Evolutionary conservation across 2,888 invertebrate genomes (phyloP).

Genomic region (Clostera curtula): DNA sequence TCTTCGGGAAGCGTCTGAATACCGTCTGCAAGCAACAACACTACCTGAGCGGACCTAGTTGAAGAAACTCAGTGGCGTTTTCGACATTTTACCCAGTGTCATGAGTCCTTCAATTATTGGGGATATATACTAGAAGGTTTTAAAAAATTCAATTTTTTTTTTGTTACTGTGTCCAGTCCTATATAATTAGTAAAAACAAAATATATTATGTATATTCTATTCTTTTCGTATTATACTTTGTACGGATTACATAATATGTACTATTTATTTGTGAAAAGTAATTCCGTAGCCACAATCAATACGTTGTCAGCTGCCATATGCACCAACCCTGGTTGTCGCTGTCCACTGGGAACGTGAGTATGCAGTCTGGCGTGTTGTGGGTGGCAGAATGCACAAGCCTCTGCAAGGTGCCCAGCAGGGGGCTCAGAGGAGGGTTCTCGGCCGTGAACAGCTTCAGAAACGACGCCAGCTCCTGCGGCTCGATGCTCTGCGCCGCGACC

Average conservation of each 20-base stretch:
- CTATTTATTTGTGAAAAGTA: no score
- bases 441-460: conserved; percentile 77
- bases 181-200: neutral
- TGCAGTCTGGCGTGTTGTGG: conserved; percentile 71
- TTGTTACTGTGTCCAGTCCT: neutral
- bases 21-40: conserved; percentile 16
- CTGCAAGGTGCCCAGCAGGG: conserved; percentile 59
- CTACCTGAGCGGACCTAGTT: no score
- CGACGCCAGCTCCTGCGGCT: conserved; percentile 68
- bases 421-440: conserved; percentile 67
- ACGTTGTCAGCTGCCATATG: no score
- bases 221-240: no score
- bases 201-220: no score
- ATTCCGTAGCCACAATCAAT: no score
- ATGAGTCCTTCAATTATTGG: no score
- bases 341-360: conserved; percentile 68
- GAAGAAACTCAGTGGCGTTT: no score
- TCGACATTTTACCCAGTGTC: no score
- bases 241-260: no score
- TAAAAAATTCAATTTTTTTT: neutral
- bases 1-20: conserved; percentile 26
- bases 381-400: conserved; percentile 48
- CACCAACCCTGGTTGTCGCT: conserved; percentile 19
- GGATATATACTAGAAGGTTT: neutral
- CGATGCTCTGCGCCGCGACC: conserved; percentile 69